These are phyloP conservation scores for Netta rufina DNA, from an alignment of 2,797 vertebrate genomes.

Conservation along the genomic window DNA sequence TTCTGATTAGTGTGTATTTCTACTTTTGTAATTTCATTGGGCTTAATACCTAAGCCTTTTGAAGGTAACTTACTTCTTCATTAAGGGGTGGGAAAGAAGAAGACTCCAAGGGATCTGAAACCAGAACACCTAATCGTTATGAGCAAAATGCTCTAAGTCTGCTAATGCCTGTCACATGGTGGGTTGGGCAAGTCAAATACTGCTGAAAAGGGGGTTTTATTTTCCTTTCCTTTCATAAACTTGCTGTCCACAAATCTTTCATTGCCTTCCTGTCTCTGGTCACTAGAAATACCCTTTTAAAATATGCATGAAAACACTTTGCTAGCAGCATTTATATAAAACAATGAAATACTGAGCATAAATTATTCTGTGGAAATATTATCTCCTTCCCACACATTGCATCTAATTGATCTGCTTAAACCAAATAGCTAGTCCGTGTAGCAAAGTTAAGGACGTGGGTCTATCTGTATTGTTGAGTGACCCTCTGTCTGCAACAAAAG, in stretches of 20 bases:
- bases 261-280: neutral
- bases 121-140: neutral
- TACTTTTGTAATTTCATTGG: neutral
- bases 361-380: neutral
- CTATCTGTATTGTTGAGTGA: neutral
- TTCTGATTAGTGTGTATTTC: neutral
- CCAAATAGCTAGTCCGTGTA: neutral
- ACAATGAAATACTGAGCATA: neutral
- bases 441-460: neutral
- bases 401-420: neutral
- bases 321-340: neutral
- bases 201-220: neutral
- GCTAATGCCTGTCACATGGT: neutral
- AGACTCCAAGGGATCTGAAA: neutral
- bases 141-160: neutral
- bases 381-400: neutral
- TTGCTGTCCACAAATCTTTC: neutral
- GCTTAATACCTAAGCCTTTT: neutral
- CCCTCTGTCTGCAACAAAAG: neutral
- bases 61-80: neutral
- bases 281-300: slow-evolving; percentile 16
- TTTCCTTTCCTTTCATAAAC: slow-evolving; percentile 22
- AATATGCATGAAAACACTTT: slow-evolving; percentile 19
- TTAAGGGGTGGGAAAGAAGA: neutral
- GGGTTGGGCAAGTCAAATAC: neutral